These are phyloP conservation scores for Sebastes itinus DNA, from an alignment of 2,797 vertebrate species.

Conservation along the genomic window DNA sequence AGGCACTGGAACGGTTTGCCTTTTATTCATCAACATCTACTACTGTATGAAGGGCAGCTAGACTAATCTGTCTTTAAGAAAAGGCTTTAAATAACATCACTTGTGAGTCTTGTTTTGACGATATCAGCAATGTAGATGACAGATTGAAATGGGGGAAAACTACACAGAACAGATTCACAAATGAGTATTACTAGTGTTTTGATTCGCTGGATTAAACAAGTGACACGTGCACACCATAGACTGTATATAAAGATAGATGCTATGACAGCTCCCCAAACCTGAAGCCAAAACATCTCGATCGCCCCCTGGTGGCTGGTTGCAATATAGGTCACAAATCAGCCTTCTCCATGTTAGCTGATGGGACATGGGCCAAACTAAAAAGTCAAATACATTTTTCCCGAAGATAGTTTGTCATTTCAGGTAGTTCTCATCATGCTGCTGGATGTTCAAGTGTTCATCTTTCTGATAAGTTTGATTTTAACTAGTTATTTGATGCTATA, in stretches of 20 bases:
- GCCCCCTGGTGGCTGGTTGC: neutral
- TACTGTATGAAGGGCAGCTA: neutral
- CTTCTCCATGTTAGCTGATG: neutral
- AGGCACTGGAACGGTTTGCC: conserved; percentile 16
- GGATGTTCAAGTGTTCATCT: too few species aligned
- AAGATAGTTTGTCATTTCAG: too few species aligned
- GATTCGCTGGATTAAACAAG: too few species aligned
- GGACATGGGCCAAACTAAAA: too few species aligned
- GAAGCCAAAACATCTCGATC: neutral
- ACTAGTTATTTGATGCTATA: too few species aligned
- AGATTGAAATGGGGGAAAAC: neutral
- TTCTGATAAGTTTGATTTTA: too few species aligned
- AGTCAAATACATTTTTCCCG: too few species aligned
- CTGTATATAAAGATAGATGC: too few species aligned
- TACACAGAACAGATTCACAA: neutral
- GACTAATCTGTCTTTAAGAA: neutral
- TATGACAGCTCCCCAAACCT: too few species aligned
- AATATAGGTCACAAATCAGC: neutral
- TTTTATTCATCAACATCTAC: neutral
- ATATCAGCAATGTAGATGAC: neutral
- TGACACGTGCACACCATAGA: neutral
- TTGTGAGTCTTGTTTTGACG: neutral
- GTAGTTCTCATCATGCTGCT: too few species aligned
- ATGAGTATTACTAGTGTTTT: neutral
- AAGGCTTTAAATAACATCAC: neutral